phyloP scores from a whole-genome alignment of 2,113 vertebrate genomes.

The Notiomystis cincta region DNA sequence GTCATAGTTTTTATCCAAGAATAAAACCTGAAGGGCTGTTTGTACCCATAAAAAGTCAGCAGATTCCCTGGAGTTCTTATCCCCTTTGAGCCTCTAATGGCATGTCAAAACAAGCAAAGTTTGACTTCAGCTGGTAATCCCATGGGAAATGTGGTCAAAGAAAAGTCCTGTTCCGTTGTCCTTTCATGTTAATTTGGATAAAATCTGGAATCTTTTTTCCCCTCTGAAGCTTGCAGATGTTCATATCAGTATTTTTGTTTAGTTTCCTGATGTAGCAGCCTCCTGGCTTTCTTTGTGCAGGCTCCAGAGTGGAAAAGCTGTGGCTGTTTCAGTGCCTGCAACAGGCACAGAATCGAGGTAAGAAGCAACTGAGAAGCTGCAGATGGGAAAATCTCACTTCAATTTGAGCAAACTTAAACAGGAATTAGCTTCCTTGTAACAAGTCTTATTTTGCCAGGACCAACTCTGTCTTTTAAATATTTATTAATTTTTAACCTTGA shows the following conservation, averaged over 20 bases:
- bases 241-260: not conserved
- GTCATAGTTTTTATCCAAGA: not conserved
- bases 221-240: constrained; percentile 31
- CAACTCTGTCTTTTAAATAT: constrained; percentile 1
- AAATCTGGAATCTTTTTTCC: constrained; percentile 2
- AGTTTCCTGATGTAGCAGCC: not conserved
- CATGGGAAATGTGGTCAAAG: not conserved
- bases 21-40: constrained; percentile 33
- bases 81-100: not conserved
- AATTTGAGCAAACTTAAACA: constrained; percentile 8
- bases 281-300: constrained; percentile 7
- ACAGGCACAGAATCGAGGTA: not conserved
- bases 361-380: not conserved
- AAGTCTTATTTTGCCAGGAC: constrained; percentile 28
- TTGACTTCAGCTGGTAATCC: constrained; percentile 26
- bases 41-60: not conserved
- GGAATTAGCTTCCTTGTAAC: not conserved
- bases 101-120: constrained; percentile 19
- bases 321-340: not conserved
- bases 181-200: constrained; percentile 12
- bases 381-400: not conserved
- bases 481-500: constrained; percentile 26
- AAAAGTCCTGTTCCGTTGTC: not conserved
- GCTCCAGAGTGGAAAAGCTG: not conserved
- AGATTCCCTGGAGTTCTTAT: not conserved